Conservation (phyloP, 2,888 invertebrate species). For the Conchocele bisecta region DNA sequence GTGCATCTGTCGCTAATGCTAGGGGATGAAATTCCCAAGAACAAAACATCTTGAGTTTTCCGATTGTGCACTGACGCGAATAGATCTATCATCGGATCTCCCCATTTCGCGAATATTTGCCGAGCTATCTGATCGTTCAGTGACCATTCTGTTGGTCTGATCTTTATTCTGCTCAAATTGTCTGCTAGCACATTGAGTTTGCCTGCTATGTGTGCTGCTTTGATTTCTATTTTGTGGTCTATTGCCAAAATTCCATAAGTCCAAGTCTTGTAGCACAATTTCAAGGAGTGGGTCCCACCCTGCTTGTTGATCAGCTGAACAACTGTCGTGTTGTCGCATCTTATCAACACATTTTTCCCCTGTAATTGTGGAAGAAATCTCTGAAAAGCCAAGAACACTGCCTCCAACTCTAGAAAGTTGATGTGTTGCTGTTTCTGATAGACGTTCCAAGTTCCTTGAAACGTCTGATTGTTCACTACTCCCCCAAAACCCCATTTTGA, state of each 20-base stretch:
- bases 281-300: constrained; percentile 39
- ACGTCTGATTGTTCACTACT: constrained; percentile 2
- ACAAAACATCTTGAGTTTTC: constrained; percentile 30
- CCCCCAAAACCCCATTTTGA: constrained; percentile 27
- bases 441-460: constrained; percentile 23
- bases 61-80: constrained; percentile 32
- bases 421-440: constrained; percentile 19
- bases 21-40: constrained; percentile 21
- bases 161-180: constrained; percentile 4
- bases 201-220: constrained; percentile 33
- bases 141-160: constrained; percentile 31
- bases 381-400: constrained; percentile 16
- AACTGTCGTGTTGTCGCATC: constrained; percentile 40
- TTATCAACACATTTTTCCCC: constrained; percentile 16
- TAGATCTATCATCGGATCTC: constrained; percentile 30
- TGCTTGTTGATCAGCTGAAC: constrained; percentile 41
- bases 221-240: constrained; percentile 1
- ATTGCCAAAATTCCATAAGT: constrained; percentile 16
- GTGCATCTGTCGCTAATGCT: constrained; percentile 47
- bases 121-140: constrained; percentile 14
- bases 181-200: constrained; percentile 20
- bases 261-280: constrained; percentile 29
- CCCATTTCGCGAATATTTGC: constrained; percentile 1
- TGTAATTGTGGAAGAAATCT: constrained; percentile 15
- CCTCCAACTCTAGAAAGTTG: constrained; percentile 28